Conservation (phyloP, 2,797 vertebrate genomes). For the Anniella stebbinsi region DNA sequence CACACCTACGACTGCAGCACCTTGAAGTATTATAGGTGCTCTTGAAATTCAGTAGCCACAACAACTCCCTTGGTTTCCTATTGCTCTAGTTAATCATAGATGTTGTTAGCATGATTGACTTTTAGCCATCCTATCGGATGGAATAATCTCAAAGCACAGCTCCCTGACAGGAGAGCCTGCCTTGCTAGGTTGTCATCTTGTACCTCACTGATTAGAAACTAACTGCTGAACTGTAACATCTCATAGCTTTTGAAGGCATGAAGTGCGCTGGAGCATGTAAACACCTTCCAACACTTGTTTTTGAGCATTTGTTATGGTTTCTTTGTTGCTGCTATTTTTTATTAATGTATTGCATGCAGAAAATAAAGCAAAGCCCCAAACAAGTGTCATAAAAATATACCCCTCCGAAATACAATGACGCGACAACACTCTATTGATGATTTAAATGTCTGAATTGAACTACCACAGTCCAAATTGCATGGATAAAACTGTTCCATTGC, state of each 20-base stretch:
- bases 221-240: constrained; percentile 26
- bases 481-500: too few relatives aligned
- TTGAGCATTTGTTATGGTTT: background rate
- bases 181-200: background rate
- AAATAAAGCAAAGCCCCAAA: too few relatives aligned
- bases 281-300: background rate
- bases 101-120: constrained; percentile 43
- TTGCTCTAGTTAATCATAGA: constrained; percentile 64
- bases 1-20: constrained; percentile 33
- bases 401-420: too few relatives aligned
- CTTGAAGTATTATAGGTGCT: constrained; percentile 46
- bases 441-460: too few relatives aligned
- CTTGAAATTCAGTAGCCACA: constrained; percentile 47
- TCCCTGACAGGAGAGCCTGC: background rate
- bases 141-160: background rate
- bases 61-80: constrained; percentile 65
- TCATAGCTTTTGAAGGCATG: constrained; percentile 3
- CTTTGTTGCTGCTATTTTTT: too few relatives aligned
- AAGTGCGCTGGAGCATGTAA: too few relatives aligned
- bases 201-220: background rate
- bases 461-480: too few relatives aligned
- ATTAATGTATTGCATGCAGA: too few relatives aligned
- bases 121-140: background rate
- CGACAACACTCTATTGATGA: too few relatives aligned
- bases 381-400: too few relatives aligned